Conservation (phyloP, 23 tunicate species). For the Styela clava region DNA sequence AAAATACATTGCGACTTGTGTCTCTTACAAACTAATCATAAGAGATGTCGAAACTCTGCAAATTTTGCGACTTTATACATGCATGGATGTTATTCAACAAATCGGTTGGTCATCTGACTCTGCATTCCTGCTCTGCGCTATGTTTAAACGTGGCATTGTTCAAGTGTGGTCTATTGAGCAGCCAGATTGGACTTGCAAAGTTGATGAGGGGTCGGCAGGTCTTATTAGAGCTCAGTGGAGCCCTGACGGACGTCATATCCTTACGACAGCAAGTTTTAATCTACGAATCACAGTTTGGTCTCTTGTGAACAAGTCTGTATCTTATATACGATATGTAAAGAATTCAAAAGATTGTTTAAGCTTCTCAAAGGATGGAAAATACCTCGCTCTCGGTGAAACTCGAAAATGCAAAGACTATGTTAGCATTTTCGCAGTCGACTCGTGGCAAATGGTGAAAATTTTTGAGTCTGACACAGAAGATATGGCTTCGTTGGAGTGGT, state of each 20-base stretch:
- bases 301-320: constrained; percentile 85
- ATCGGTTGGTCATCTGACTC: constrained; percentile 94
- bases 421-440: constrained; percentile 69
- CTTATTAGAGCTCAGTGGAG: constrained; percentile 87
- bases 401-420: constrained; percentile 86
- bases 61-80: constrained; percentile 82
- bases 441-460: constrained; percentile 86
- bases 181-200: constrained; percentile 98
- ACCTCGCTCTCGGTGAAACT: constrained; percentile 81
- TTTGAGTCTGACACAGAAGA: constrained; percentile 92
- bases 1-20: constrained; percentile 60
- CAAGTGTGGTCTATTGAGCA: constrained; percentile 97
- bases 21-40: constrained; percentile 87
- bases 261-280: constrained; percentile 86
- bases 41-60: constrained; percentile 74
- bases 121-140: constrained; percentile 67
- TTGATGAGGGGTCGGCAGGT: constrained; percentile 96
- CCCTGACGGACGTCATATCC: constrained; percentile 87
- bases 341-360: constrained; percentile 88
- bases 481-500: constrained; percentile 77
- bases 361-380: constrained; percentile 80
- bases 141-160: constrained; percentile 82
- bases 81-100: constrained; percentile 82
- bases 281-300: constrained; percentile 95
- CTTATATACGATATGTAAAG: constrained; percentile 81